Conservation (phyloP, 2,113 vertebrate genomes). For the Alexandromys fortis region DNA sequence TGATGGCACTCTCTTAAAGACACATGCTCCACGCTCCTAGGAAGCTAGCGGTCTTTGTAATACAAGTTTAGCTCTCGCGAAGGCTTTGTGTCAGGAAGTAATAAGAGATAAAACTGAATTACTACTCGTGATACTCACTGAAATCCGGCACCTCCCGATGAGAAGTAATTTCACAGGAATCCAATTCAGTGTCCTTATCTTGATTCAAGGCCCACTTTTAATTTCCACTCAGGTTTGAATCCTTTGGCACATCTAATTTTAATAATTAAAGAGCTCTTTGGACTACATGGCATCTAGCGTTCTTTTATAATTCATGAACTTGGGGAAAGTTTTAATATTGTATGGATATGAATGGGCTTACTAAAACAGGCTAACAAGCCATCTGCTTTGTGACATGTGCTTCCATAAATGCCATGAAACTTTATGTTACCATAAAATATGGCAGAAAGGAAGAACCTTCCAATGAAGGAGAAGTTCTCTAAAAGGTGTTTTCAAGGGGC, state of each 20-base stretch:
- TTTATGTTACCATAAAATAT: slow-evolving; percentile 80
- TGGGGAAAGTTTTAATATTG: slow-evolving; percentile 78
- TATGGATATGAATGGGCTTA: slow-evolving; percentile 74
- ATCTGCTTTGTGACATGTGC: slow-evolving; percentile 80
- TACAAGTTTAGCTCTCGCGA: slow-evolving; percentile 50
- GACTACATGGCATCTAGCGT: slow-evolving; percentile 24
- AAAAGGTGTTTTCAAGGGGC: slow-evolving; percentile 43
- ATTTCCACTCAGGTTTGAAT: slow-evolving; percentile 75
- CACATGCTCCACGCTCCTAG: neutral
- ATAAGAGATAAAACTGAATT: slow-evolving; percentile 77
- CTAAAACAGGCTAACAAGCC: slow-evolving; percentile 84
- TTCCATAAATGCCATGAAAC: slow-evolving; percentile 81
- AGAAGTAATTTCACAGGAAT: slow-evolving; percentile 74
- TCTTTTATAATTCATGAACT: slow-evolving; percentile 81
- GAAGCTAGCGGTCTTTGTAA: slow-evolving; percentile 55
- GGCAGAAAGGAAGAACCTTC: slow-evolving; percentile 58
- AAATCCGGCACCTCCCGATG: slow-evolving; percentile 71
- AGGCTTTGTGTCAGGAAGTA: slow-evolving; percentile 72
- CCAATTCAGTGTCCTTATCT: slow-evolving; percentile 69
- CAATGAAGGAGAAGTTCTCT: slow-evolving; percentile 57
- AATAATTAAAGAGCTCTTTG: slow-evolving; percentile 79
- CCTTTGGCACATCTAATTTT: slow-evolving; percentile 75
- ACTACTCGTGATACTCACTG: slow-evolving; percentile 69
- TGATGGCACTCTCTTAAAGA: neutral
- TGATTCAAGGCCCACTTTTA: slow-evolving; percentile 71